Percentiles rank a stretch among this genome's conserved stretches.
phyloP scores from a whole-genome alignment of 2,113 vertebrate species.

The Melospiza melodia region DNA sequence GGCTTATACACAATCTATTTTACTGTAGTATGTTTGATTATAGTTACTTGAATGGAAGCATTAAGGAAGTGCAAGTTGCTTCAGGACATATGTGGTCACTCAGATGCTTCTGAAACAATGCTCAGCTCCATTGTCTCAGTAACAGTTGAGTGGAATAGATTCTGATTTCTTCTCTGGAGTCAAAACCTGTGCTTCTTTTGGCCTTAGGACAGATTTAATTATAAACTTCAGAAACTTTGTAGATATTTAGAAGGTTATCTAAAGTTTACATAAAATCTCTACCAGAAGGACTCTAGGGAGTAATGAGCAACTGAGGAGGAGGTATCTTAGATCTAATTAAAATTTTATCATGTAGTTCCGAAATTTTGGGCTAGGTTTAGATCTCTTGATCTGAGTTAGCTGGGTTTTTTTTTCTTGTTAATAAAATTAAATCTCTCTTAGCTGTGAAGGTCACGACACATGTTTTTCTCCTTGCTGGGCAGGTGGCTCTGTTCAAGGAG shows the following conservation, averaged over 20 bases:
- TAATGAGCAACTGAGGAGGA: background rate
- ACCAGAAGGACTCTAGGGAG: background rate
- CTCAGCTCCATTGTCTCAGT: background rate
- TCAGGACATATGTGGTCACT: background rate
- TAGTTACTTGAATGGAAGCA: background rate
- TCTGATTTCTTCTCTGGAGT: background rate
- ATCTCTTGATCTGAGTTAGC: background rate
- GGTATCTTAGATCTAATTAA: background rate
- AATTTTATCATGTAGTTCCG: background rate
- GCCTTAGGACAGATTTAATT: background rate
- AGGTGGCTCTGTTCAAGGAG: slow-evolving; percentile 93
- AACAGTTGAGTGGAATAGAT: background rate
- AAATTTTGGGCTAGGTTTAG: background rate
- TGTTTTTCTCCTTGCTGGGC: background rate
- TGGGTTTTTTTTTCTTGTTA: fast-evolving
- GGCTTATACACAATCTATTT: background rate
- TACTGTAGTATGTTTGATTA: background rate
- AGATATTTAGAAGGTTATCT: background rate
- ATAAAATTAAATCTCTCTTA: background rate
- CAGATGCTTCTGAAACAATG: background rate
- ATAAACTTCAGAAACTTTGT: background rate
- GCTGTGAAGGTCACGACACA: background rate
- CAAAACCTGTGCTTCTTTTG: background rate
- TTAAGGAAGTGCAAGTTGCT: background rate
- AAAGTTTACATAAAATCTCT: background rate